These are phyloP conservation scores for Leucania comma DNA, from an alignment of 2,888 invertebrate species.

Conservation along the genomic window DNA sequence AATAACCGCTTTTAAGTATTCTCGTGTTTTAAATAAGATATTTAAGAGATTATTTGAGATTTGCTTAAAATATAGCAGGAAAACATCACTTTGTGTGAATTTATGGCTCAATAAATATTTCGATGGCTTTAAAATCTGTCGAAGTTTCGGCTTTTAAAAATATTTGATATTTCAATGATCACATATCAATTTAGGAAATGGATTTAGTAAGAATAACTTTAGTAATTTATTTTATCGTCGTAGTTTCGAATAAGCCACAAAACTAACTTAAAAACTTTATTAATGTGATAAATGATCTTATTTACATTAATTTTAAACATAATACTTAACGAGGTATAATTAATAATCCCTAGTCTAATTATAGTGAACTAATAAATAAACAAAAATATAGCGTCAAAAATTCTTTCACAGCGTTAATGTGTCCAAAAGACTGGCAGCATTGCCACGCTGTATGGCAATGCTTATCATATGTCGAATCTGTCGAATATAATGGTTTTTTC, in stretches of 20 bases:
- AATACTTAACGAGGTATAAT: too few species aligned
- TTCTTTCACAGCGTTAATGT: too few species aligned
- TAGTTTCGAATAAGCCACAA: not conserved
- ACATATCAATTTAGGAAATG: not conserved
- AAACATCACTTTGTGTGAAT: slow-evolving; percentile 26
- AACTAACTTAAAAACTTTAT: not conserved
- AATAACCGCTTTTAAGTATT: slow-evolving; percentile 58
- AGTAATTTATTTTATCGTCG: not conserved
- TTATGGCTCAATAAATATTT: slow-evolving; percentile 31
- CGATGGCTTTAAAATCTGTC: slow-evolving; percentile 21
- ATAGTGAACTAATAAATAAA: too few species aligned
- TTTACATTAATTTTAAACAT: too few species aligned
- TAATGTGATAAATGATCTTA: too few species aligned
- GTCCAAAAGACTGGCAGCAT: too few species aligned
- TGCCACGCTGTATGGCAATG: too few species aligned
- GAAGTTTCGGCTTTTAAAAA: slow-evolving; percentile 8
- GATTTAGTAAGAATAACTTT: slow-evolving; percentile 6
- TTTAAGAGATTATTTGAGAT: slow-evolving; percentile 33
- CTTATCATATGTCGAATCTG: too few species aligned
- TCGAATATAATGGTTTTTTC: not conserved
- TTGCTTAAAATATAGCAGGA: slow-evolving; percentile 27
- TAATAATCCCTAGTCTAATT: too few species aligned
- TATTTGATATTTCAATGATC: slow-evolving; percentile 36
- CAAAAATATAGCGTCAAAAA: too few species aligned
- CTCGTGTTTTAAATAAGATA: slow-evolving; percentile 46